Conservation (phyloP, 35 echinoderm and acorn worm genomes). For the Apostichopus californicus region DNA sequence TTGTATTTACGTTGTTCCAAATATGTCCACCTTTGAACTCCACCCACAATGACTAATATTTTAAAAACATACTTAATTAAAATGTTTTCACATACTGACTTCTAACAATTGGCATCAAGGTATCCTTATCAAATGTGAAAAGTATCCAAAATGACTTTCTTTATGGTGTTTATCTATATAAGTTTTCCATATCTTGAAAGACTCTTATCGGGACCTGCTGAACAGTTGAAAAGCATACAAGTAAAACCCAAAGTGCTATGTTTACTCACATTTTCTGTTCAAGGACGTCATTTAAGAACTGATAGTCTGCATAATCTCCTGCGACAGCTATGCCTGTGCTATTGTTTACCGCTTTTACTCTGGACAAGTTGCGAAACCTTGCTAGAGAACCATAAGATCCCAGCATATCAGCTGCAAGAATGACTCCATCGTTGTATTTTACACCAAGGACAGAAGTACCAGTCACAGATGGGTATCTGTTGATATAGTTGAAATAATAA, state of each 20-base stretch:
- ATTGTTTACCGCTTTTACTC: conserved; percentile 77
- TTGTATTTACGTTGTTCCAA: too few species aligned
- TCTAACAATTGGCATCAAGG: too few species aligned
- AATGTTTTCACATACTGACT: too few species aligned
- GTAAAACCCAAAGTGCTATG: background rate
- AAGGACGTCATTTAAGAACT: conserved; percentile 80
- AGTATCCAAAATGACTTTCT: too few species aligned
- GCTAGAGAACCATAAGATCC: conserved; percentile 98
- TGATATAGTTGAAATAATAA: background rate
- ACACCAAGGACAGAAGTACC: conserved; percentile 96
- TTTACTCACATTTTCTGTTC: conserved; percentile 98
- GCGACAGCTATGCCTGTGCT: conserved; percentile 75
- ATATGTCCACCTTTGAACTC: too few species aligned
- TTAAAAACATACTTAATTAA: too few species aligned
- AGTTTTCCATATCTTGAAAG: background rate
- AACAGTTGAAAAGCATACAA: background rate
- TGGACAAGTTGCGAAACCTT: conserved; percentile 81
- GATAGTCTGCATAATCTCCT: conserved; percentile 97
- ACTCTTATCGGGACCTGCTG: background rate
- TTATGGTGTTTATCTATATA: background rate
- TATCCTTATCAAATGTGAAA: too few species aligned
- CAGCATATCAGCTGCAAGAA: conserved; percentile 95
- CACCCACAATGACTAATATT: too few species aligned
- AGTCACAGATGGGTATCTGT: conserved; percentile 88
- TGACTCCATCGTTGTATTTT: conserved; percentile 93